Evolutionary conservation across 2,888 invertebrate species (phyloP), one percentile per base, ranked within the genome.

Genomic region (Conistra vaccinii): DNA sequence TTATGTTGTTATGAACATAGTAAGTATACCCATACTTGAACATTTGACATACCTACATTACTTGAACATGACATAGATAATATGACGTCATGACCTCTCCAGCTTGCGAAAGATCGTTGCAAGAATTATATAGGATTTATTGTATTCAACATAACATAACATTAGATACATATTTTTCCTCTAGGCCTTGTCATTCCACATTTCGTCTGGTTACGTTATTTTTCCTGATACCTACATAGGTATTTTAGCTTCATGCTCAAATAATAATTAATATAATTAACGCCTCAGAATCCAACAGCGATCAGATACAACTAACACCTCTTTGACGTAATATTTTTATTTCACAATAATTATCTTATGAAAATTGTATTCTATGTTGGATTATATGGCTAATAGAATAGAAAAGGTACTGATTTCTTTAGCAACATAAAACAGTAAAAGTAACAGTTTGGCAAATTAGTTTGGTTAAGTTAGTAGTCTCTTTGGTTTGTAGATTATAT

Each of bases 151-250:
- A 35, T 3, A 35, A 75, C 29, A 63, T 45, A 61, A 55, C 32
- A 53, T 32, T 20, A 12, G 1, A 12, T n/a, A 53, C 5, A 45
- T 29, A 48, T 42, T 57, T 51, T 62, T 80, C 42, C 10, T 57
- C 35, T 83, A 78, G 68, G 83, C 83, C 65, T 61, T 83, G 53
- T 48, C 29, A 29, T 39, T 57, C 14, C 12, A 51, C 35, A 32
- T 29, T 69, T 76, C 42, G 7, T 48, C 4, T 26, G 12, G 12
- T 69, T 48, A 48, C 4, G 10, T 53, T 51, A 14, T 3, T 51
- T 62, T 62, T 55, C 17, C 14, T 10, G n/a, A 9, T 63, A 48
- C n/a, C 3, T 23, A 48, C n/a, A 4, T 23, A 66, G 26, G 9
- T 45, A 45, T 45, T 51, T 65, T 7, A 42, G 39, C 39, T 69